Base-by-base conservation (phyloP, 2,797 vertebrate genomes). In the Xerus rutilus region DNA sequence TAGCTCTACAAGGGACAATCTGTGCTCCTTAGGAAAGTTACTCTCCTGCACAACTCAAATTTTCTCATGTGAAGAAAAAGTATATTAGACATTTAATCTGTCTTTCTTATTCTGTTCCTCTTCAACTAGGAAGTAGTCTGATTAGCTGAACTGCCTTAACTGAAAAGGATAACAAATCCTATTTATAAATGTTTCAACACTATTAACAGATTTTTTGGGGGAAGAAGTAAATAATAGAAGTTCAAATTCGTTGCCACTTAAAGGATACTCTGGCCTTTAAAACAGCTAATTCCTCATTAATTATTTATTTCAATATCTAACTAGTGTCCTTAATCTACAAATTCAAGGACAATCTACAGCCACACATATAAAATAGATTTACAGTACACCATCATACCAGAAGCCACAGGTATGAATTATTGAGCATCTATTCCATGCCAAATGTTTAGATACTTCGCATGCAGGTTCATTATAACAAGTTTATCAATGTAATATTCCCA, bases 301-400 rank as follows among this genome's bases (percentile, higher is more conserved):
- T 65, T 69, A 69, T 76, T 57, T 91, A 73, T 77, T 82, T 83
- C 49, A 78, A n/a, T 57, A 81, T 69, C 30, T 89, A 91, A 73
- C 8, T 86, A 43, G 1, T 32, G 39, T 49, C 8, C 8, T 93
- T 95, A 49, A 74, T 45, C 28, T 88, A 28, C 0, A 89, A 15
- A 81, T 88, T 76, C 23, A 57, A 45, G 39, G 18, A 86, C 15
- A 81, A 83, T 32, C 54, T 86, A 30, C 13, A 91, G 57, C 1
- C 64, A 43, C 30, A 47, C 25, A 52, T 85, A 83, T 39, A 20
- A 65, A 21, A 23, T 6, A 77, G 17, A 74, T 3, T 39, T 91
- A 67, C 0, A 49, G 0, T 57, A 78, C 20, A 64, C 18, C 17
- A 64, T 62, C 12, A 14, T 84, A 52, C 35, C 32, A 49, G 0